Conservation (phyloP, 2,888 invertebrate species). For the Mantis religiosa region DNA sequence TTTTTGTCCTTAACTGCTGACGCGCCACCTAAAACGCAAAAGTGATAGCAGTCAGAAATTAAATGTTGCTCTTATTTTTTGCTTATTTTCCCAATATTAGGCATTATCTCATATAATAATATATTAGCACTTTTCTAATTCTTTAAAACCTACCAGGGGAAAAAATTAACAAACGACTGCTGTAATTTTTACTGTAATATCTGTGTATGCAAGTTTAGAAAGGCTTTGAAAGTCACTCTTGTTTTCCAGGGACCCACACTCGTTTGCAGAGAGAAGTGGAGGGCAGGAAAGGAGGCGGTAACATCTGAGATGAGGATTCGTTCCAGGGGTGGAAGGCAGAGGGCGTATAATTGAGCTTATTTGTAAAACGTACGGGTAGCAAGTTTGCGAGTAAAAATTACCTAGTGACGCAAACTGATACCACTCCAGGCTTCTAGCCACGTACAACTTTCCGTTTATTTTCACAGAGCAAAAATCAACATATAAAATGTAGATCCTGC, state of each 20-base stretch:
- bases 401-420: conserved; percentile 14
- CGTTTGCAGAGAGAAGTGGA: neutral
- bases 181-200: neutral
- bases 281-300: neutral
- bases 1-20: neutral
- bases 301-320: neutral
- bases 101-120: neutral
- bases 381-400: conserved; percentile 11
- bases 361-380: conserved; percentile 16
- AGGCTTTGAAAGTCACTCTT: neutral
- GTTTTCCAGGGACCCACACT: neutral
- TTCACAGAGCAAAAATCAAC: conserved; percentile 13
- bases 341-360: conserved; percentile 11
- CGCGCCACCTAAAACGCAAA: neutral
- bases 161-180: neutral
- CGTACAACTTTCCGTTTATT: conserved; percentile 14
- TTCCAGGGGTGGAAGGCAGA: neutral
- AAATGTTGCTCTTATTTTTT: neutral
- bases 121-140: neutral
- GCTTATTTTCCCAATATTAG: neutral
- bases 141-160: neutral
- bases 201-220: neutral
- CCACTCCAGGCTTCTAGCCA: neutral
- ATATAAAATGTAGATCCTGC: conserved; percentile 4
- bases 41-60: neutral